Conservation (phyloP, 2,797 vertebrate species). For the Nannoperca obscura region DNA sequence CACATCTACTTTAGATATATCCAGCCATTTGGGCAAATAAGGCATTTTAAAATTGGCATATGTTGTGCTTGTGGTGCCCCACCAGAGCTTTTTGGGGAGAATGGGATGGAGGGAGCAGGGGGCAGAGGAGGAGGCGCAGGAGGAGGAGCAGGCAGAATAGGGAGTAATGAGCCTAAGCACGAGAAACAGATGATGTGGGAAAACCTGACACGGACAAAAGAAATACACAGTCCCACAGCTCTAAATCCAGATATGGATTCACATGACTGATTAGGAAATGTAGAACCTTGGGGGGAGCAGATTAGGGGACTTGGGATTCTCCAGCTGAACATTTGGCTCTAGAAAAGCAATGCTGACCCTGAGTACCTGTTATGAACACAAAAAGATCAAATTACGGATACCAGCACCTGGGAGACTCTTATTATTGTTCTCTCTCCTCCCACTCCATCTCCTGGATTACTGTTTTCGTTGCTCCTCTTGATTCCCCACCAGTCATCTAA, state of each 20-base stretch:
- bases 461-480: conserved; percentile 56
- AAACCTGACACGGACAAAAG: conserved; percentile 50
- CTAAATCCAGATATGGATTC: conserved; percentile 47
- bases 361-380: conserved; percentile 42
- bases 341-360: conserved; percentile 27
- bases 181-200: conserved; percentile 60
- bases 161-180: conserved; percentile 65
- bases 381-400: conserved; percentile 57
- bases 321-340: conserved; percentile 20
- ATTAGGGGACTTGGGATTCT: conserved; percentile 20
- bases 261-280: conserved; percentile 35
- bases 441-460: conserved; percentile 60
- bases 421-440: conserved; percentile 47
- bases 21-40: conserved; percentile 31
- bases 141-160: conserved; percentile 53
- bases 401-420: conserved; percentile 29
- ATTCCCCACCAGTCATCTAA: conserved; percentile 60
- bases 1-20: conserved; percentile 33
- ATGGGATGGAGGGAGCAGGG: conserved; percentile 30
- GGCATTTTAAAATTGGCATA: conserved; percentile 27
- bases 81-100: conserved; percentile 38
- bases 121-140: conserved; percentile 35
- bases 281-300: conserved; percentile 4
- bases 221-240: conserved; percentile 42
- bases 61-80: conserved; percentile 22